Evolutionary conservation across 2,797 vertebrate species (phyloP).

Genomic region (Aplochiton taeniatus): DNA sequence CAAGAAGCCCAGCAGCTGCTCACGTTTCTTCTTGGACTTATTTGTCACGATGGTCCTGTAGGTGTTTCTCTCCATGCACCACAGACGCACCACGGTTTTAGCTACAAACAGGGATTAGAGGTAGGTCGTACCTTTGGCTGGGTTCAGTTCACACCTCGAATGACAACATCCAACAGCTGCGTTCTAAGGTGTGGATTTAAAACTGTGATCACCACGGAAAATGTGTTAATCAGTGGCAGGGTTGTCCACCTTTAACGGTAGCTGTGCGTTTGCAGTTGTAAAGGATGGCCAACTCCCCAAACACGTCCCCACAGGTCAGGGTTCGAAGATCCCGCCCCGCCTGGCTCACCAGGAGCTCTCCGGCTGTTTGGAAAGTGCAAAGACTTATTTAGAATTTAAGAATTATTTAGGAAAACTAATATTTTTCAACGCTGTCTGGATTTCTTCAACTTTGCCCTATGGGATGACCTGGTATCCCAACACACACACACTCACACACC

Average conservation of each 20-base stretch:
- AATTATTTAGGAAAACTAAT: too few species aligned
- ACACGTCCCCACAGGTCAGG: conserved; percentile 76
- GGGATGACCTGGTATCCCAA: too few species aligned
- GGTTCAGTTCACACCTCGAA: too few species aligned
- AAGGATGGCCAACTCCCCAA: conserved; percentile 82
- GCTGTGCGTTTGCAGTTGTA: conserved; percentile 85
- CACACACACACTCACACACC: conserved; percentile 53
- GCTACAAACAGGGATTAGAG: conserved; percentile 58
- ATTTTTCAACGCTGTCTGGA: too few species aligned
- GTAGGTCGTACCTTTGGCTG: too few species aligned
- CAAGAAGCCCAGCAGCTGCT: conserved; percentile 77
- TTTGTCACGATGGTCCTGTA: conserved; percentile 81
- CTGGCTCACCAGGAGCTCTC: conserved; percentile 77
- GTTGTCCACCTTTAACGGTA: conserved; percentile 76
- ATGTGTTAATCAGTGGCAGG: background rate
- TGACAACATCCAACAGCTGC: too few species aligned
- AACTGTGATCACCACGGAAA: too few species aligned
- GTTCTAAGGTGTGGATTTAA: too few species aligned
- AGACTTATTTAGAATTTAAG: too few species aligned
- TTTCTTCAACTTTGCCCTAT: too few species aligned
- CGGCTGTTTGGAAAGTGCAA: conserved; percentile 61
- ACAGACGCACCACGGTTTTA: conserved; percentile 71
- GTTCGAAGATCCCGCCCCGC: conserved; percentile 68
- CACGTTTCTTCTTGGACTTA: conserved; percentile 77
- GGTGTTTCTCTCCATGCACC: conserved; percentile 80